These are phyloP conservation scores for Popillia japonica DNA, from an alignment of 1,140 invertebrate genomes.

Conservation along the genomic window DNA sequence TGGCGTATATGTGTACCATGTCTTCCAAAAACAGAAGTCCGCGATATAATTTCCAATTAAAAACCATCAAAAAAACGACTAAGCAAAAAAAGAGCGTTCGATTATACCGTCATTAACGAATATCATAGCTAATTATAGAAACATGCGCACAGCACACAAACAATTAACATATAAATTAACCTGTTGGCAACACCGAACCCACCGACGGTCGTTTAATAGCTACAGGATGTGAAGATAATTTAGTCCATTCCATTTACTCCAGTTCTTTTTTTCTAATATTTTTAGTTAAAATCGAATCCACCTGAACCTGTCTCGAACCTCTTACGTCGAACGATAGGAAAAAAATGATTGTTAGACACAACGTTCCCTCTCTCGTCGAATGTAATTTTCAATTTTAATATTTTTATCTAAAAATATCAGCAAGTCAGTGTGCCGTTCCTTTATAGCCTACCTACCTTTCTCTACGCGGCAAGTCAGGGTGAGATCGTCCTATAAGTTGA, in stretches of 20 bases:
- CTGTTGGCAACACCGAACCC: neutral
- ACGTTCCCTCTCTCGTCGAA: neutral
- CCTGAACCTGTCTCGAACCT: too few species aligned
- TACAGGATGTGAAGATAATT: conserved; percentile 25
- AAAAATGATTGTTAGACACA: neutral
- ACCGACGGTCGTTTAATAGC: neutral
- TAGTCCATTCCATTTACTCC: neutral
- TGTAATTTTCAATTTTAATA: conserved; percentile 36
- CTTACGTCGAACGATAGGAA: neutral
- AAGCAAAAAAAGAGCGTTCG: neutral
- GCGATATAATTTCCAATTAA: conserved; percentile 9
- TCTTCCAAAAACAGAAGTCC: conserved; percentile 10
- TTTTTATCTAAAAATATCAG: conserved; percentile 24
- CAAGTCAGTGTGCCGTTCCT: neutral
- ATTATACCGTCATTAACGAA: neutral
- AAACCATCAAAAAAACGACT: neutral
- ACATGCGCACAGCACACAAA: conserved; percentile 4
- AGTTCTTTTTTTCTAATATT: too few species aligned
- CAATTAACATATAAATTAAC: conserved; percentile 31
- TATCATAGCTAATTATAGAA: conserved; percentile 26
- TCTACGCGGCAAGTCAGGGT: neutral
- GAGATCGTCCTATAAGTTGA: neutral
- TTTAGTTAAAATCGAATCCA: too few species aligned
- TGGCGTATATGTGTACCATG: neutral
- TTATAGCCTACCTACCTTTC: neutral